Conservation (phyloP, 2,888 invertebrate genomes). For the Drosophila diplacantha region DNA sequence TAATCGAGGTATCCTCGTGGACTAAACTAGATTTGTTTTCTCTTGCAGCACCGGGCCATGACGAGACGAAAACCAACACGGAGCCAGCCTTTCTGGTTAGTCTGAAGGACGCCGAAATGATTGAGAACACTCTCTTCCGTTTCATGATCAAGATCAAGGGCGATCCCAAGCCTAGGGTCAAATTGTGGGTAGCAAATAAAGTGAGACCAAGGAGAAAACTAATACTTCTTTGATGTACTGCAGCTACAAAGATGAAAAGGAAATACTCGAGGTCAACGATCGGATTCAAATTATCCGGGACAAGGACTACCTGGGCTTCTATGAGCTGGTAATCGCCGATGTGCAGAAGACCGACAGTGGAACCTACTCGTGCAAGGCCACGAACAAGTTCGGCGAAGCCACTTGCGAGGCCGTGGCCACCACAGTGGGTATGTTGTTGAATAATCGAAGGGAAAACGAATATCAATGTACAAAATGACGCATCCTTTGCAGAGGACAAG, state of each 20-base stretch:
- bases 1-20: neutral
- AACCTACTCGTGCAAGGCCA: conserved; percentile 89
- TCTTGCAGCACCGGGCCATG: conserved; percentile 80
- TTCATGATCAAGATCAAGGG: conserved; percentile 94
- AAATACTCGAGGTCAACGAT: conserved; percentile 83
- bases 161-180: conserved; percentile 91
- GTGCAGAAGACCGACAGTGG: conserved; percentile 89
- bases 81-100: conserved; percentile 91
- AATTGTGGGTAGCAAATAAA: conserved; percentile 85
- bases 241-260: conserved; percentile 89
- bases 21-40: neutral
- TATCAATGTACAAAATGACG: fast-evolving
- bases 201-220: fast-evolving
- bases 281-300: conserved; percentile 85
- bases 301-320: conserved; percentile 88
- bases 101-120: conserved; percentile 90
- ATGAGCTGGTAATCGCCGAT: conserved; percentile 91
- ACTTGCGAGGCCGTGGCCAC: conserved; percentile 86
- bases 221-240: neutral
- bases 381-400: conserved; percentile 88
- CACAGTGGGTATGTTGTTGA: conserved; percentile 82
- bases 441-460: neutral
- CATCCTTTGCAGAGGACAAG: conserved; percentile 83
- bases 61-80: conserved; percentile 85
- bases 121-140: conserved; percentile 90